Evolutionary conservation across 64 coral and sea anemone genomes (phyloP).

Genomic region (Stichodactyla mertensii): DNA sequence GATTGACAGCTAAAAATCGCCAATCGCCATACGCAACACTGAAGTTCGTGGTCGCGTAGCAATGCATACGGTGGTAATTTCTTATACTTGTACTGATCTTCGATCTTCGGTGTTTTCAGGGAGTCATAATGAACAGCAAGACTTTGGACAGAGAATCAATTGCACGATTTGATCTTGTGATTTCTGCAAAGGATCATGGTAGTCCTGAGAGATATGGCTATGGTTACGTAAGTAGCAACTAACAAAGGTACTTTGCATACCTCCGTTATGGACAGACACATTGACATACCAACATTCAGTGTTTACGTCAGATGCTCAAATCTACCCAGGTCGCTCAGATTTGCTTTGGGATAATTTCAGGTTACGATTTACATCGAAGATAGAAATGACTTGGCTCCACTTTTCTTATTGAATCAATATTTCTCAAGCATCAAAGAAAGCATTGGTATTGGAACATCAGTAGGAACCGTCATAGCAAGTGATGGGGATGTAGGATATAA

Average conservation of each 20-base stretch:
- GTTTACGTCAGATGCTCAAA: too few relatives aligned
- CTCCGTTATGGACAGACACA: not conserved
- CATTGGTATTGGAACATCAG: not conserved
- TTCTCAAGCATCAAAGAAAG: not conserved
- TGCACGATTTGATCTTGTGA: slow-evolving; percentile 27
- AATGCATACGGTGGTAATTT: too few relatives aligned
- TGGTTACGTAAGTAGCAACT: not conserved
- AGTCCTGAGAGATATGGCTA: slow-evolving; percentile 1
- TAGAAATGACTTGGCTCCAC: slow-evolving; percentile 11
- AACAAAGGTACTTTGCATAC: too few relatives aligned
- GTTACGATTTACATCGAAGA: slow-evolving; percentile 2
- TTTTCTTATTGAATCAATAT: not conserved
- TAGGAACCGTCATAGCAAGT: not conserved
- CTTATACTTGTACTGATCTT: not conserved
- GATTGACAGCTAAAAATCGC: too few relatives aligned
- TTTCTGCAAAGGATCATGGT: slow-evolving; percentile 41
- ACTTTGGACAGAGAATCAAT: slow-evolving; percentile 38
- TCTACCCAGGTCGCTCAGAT: not conserved
- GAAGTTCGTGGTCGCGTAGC: too few relatives aligned
- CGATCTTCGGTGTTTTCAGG: not conserved
- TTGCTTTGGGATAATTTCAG: not conserved
- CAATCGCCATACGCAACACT: too few relatives aligned
- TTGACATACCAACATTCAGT: not conserved
- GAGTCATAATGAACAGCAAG: not conserved
- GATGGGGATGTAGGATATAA: not conserved